phyloP scores from a whole-genome alignment of 2,888 invertebrate species.

The Lasioglossum vierecki region DNA sequence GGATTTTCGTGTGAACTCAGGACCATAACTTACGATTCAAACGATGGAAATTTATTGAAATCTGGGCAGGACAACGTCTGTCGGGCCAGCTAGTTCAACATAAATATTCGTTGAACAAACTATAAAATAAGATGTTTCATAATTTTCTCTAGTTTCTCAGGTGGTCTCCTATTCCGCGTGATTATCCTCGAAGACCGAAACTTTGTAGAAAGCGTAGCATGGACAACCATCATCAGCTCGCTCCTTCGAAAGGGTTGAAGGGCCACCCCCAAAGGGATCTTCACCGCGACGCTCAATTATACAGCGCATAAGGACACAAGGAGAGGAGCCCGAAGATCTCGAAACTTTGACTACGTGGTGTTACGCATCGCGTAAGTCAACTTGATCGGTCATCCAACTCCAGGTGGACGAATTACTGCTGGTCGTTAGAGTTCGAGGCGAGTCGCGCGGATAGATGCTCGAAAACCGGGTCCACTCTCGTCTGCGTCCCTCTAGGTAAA shows the following conservation, averaged over 20 bases:
- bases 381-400: slow-evolving; percentile 45
- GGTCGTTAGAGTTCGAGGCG: slow-evolving; percentile 54
- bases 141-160: neutral
- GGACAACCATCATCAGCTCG: slow-evolving; percentile 28
- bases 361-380: slow-evolving; percentile 26
- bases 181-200: slow-evolving; percentile 24
- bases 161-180: neutral
- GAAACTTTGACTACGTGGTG: slow-evolving; percentile 59
- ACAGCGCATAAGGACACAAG: slow-evolving; percentile 41
- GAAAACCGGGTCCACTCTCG: slow-evolving; percentile 34
- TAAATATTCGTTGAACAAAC: neutral
- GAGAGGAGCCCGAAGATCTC: slow-evolving; percentile 47
- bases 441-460: slow-evolving; percentile 25
- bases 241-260: slow-evolving; percentile 32
- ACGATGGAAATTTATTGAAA: too few relatives aligned
- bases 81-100: too few relatives aligned
- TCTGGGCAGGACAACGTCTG: too few relatives aligned
- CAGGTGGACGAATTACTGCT: slow-evolving; percentile 56
- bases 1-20: too few relatives aligned
- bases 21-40: too few relatives aligned
- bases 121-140: neutral
- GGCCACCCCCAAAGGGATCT: slow-evolving; percentile 33
- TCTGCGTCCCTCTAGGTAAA: slow-evolving; percentile 51
- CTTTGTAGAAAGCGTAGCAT: slow-evolving; percentile 32
- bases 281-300: slow-evolving; percentile 73